Conservation (phyloP, 2,113 vertebrate genomes). For the Limanda limanda region DNA sequence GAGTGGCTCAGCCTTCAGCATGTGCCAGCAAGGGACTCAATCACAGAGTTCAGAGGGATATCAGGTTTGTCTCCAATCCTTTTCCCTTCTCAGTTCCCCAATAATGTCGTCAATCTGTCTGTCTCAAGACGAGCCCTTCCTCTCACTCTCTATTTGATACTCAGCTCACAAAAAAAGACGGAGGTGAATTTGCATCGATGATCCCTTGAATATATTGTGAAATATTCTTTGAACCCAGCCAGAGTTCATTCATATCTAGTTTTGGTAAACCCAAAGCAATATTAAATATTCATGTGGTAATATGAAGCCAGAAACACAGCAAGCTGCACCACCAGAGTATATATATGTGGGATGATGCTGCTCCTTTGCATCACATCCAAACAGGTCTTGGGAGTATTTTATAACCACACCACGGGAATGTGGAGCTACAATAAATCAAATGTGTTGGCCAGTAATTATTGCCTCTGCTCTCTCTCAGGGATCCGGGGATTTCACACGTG, state of each 20-base stretch:
- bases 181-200: not conserved
- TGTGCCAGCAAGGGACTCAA: conserved; percentile 44
- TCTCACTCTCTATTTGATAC: not conserved
- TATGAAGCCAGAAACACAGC: conserved; percentile 21
- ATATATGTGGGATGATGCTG: conserved; percentile 30
- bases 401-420: conserved; percentile 50
- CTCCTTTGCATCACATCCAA: conserved; percentile 37
- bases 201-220: conserved; percentile 7
- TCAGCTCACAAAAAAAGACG: not conserved
- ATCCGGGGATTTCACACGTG: conserved; percentile 63
- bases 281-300: conserved; percentile 32
- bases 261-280: conserved; percentile 10
- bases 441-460: conserved; percentile 67
- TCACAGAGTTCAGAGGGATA: conserved; percentile 59
- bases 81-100: conserved; percentile 29
- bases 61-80: conserved; percentile 58
- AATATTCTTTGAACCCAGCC: conserved; percentile 1
- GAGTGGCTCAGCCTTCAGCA: conserved; percentile 36
- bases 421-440: conserved; percentile 63
- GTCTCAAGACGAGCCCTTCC: conserved; percentile 11
- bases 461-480: conserved; percentile 56
- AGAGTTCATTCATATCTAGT: not conserved
- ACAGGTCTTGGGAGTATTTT: conserved; percentile 52
- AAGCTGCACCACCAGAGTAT: not conserved
- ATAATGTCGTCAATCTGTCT: conserved; percentile 50